Evolutionary conservation across 2,797 vertebrate species (phyloP).

Genomic region (Choloepus didactylus): DNA sequence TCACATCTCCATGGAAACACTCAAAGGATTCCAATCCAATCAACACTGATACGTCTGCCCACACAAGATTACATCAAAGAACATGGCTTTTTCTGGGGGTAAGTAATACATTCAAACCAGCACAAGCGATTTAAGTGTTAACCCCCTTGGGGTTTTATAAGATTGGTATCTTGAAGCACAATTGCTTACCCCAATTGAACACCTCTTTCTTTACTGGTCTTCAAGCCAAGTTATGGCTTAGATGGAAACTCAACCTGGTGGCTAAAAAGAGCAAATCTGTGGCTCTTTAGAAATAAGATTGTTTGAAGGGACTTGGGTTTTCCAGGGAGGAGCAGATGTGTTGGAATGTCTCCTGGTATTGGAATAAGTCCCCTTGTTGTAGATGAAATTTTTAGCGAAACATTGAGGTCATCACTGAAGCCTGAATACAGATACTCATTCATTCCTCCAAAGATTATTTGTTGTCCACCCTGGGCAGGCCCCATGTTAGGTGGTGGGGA

Average conservation of each 20-base stretch:
- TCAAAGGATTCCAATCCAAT: too few species aligned
- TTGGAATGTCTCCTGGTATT: not conserved
- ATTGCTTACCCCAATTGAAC: not conserved
- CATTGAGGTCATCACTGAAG: not conserved
- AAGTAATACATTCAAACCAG: too few species aligned
- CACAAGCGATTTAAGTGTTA: not conserved
- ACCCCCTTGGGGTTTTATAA: not conserved
- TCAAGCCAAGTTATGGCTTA: not conserved
- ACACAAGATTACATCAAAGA: too few species aligned
- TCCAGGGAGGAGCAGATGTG: not conserved
- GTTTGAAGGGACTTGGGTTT: not conserved
- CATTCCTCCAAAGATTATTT: not conserved
- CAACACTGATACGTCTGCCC: too few species aligned
- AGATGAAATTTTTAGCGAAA: not conserved
- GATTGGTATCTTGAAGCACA: not conserved
- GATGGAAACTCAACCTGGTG: not conserved
- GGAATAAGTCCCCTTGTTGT: not conserved
- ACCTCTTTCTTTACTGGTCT: not conserved
- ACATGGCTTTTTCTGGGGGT: too few species aligned
- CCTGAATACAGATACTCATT: not conserved
- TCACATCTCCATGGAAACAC: too few species aligned
- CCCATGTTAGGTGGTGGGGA: not conserved
- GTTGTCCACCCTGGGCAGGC: not conserved
- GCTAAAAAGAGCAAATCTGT: not conserved
- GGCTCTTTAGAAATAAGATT: not conserved